Evolutionary conservation across 1,140 invertebrate species (phyloP), one percentile per base, ranked within the genome.

Genomic region (Argopecten irradians): DNA sequence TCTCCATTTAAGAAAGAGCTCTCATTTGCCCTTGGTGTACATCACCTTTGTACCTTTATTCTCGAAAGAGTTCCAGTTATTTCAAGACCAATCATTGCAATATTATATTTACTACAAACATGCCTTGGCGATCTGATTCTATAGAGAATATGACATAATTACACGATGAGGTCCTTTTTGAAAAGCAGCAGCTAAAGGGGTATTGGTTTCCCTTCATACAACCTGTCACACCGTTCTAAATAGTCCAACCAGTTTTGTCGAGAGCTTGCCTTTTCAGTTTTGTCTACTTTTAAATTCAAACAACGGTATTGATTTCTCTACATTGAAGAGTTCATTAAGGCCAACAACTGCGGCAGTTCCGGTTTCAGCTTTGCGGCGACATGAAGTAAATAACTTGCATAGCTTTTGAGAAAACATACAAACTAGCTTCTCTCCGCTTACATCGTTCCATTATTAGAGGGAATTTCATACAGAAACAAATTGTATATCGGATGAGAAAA

Each of bases 21-120:
- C 55, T 84, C 86, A 55, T 85, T 84, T 89, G 84, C 55, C 86
- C 89, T 89, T 89, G 46, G 86, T 85, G 36, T 85, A 46, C 55
- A 46, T 86, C 83, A 71, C 83, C 87, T 86, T 86, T 86, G 83
- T 87, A 89, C 84, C 89, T 84, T 86, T 85, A 83, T 39, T 46
- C 86, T 82, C 84, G 46, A 55, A 86, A 89, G 84, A 89, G 86
- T 32, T 87, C 82, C 46, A 43, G 86, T 87, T 84, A 84, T 71
- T 71, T 71, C 55, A 22, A 71, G 1, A 22, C 55, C 55, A 71
- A 71, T 71, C 55, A 71, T 71, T 71, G 55, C 55, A 71, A 71
- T 71, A 28, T 71, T 71, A 28, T 71, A 71, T 71, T 71, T 71
- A 71, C 55, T 71, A 71, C 55, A 71, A 71, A 71, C 55, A 71